Evolutionary conservation across 2,797 vertebrate species (phyloP).

Genomic region (Eulemur albifrons): DNA sequence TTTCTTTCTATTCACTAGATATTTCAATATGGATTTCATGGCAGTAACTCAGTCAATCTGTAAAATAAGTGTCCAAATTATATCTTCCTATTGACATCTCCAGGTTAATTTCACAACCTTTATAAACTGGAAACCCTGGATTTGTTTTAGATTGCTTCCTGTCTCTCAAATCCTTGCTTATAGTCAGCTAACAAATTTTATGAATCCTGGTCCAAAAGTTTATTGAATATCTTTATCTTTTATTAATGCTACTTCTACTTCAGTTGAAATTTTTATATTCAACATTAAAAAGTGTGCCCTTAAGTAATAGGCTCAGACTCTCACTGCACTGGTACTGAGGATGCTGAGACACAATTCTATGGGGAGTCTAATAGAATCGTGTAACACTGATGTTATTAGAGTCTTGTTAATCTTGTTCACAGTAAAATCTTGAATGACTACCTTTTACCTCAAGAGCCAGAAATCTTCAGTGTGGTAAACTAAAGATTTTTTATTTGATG

Average conservation of each 20-base stretch:
- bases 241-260: neutral
- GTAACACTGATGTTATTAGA: neutral
- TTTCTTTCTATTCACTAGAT: neutral
- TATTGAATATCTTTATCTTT: neutral
- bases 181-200: neutral
- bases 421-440: neutral
- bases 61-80: neutral
- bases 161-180: slow-evolving; percentile 3
- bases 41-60: neutral
- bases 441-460: neutral
- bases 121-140: neutral
- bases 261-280: neutral
- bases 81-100: neutral
- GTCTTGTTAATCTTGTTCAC: neutral
- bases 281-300: neutral
- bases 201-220: neutral
- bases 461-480: neutral
- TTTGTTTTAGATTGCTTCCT: neutral
- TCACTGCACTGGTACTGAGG: neutral
- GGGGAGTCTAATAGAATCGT: neutral
- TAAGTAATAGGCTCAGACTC: neutral
- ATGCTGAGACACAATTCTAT: neutral
- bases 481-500: slow-evolving; percentile 25
- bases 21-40: neutral
- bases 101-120: neutral